Conservation (phyloP, 2,113 vertebrate genomes). For the Pterophyllum scalare region DNA sequence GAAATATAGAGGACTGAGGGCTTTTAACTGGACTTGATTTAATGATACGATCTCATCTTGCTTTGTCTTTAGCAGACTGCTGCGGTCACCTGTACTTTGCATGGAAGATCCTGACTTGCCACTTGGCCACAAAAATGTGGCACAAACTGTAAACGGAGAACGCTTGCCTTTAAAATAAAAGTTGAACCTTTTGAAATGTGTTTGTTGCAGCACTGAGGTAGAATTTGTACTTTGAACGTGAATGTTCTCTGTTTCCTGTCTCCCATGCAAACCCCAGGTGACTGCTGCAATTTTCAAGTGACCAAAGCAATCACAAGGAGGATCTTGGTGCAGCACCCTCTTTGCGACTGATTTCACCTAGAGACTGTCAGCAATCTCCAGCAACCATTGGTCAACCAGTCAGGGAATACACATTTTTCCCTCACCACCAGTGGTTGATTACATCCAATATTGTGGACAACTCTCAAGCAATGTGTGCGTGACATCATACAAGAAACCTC, state of each 20-base stretch:
- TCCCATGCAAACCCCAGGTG: neutral
- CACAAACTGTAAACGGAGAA: neutral
- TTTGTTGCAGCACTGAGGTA: neutral
- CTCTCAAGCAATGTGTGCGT: neutral
- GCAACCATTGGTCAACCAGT: neutral
- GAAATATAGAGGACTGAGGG: neutral
- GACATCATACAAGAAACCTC: neutral
- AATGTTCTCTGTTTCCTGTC: neutral
- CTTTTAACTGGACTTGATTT: neutral
- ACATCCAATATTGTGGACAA: neutral
- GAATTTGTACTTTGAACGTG: neutral
- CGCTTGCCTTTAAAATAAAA: neutral
- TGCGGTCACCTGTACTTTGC: neutral
- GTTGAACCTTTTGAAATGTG: neutral
- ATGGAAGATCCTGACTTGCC: neutral
- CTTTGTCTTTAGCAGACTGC: neutral
- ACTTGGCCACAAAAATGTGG: neutral
- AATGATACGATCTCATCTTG: constrained; percentile 6
- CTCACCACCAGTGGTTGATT: neutral
- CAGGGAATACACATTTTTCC: neutral
- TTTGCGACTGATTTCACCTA: neutral
- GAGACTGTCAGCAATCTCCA: neutral
- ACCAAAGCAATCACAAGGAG: accelerated
- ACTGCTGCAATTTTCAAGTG: neutral
- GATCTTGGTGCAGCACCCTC: neutral